phyloP scores from a whole-genome alignment of 2,797 vertebrate genomes.

The Myotis findleyi region DNA sequence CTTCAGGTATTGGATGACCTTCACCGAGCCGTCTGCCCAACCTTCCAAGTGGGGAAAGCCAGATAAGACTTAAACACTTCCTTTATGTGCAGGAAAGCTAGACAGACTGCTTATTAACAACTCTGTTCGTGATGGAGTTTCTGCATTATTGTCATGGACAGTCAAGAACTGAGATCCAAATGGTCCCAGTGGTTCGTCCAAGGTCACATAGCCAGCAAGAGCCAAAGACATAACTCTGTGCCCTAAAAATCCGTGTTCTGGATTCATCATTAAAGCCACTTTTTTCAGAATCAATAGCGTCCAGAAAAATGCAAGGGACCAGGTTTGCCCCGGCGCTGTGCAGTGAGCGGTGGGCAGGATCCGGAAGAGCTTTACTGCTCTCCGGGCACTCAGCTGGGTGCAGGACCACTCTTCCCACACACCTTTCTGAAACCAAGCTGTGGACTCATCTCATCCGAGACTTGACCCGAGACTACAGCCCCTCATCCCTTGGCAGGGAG shows the following conservation, averaged over 20 bases:
- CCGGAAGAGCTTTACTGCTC: not conserved
- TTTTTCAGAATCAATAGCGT: not conserved
- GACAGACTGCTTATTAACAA: not conserved
- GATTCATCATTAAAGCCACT: not conserved
- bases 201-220: not conserved
- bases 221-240: not conserved
- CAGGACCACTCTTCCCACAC: rapidly evolving
- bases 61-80: not conserved
- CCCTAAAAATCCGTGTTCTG: not conserved
- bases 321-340: rapidly evolving
- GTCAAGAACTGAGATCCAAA: not conserved
- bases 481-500: not conserved
- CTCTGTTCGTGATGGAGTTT: not conserved
- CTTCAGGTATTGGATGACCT: not conserved
- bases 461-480: rapidly evolving
- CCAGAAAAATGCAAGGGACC: not conserved
- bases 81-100: not conserved
- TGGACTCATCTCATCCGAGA: not conserved
- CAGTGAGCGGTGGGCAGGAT: not conserved
- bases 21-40: not conserved
- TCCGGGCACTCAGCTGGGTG: not conserved
- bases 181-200: not conserved
- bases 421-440: not conserved
- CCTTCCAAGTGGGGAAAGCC: not conserved
- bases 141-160: not conserved